phyloP scores from a whole-genome alignment of 2,888 invertebrate genomes.

The Diachrysia chrysitis region DNA sequence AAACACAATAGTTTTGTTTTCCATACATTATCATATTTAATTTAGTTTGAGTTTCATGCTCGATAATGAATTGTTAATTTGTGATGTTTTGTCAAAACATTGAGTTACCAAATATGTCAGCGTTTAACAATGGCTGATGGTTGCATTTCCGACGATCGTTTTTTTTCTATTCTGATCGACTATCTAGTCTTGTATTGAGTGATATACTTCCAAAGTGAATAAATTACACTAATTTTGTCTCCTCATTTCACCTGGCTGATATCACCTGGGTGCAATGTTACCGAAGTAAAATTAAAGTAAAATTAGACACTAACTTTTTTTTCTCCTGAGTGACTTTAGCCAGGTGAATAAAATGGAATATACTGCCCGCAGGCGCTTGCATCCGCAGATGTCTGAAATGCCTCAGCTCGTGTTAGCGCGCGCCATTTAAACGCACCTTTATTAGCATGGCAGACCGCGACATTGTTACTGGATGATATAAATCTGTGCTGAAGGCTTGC shows the following conservation, averaged over 20 bases:
- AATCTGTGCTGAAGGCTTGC: constrained; percentile 25
- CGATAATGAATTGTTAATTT: neutral
- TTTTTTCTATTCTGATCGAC: no score
- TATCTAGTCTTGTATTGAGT: no score
- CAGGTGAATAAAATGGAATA: no score
- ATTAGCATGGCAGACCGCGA: constrained; percentile 24
- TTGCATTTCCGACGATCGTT: no score
- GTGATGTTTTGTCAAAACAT: neutral
- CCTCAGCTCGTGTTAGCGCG: neutral
- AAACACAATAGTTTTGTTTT: neutral
- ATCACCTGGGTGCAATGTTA: no score
- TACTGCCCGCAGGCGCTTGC: neutral
- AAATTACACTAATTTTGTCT: no score
- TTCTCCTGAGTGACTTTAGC: no score
- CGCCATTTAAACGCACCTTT: constrained; percentile 3
- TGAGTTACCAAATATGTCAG: neutral
- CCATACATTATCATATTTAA: neutral
- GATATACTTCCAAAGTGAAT: no score
- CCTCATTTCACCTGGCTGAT: no score
- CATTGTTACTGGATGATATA: constrained; percentile 29
- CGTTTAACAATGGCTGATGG: neutral
- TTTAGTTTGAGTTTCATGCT: neutral
- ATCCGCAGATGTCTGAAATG: neutral
- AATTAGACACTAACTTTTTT: no score
- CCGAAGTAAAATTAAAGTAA: no score